Base-by-base conservation (phyloP, 2,113 vertebrate genomes). In the Podarcis muralis region DNA sequence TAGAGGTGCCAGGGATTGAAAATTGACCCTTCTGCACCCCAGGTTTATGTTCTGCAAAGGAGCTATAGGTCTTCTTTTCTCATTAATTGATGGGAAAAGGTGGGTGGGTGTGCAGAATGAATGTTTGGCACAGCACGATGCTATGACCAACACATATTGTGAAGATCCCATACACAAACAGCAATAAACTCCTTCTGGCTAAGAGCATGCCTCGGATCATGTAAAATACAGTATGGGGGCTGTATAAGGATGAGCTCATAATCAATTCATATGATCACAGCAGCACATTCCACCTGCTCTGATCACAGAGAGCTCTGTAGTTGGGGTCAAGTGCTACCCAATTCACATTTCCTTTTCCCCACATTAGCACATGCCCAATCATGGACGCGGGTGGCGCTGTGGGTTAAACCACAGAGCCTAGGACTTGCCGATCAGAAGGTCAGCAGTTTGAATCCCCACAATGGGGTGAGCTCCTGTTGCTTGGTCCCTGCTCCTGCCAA, bases 391-490 rank as follows among this genome's bases (percentile, higher is more conserved):
- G 43, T 43, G 43, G 43, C 6, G 43, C 43, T 43, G 43, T 43
- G 43, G 43, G 43, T 43, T 43, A 43, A 43, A 43, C 43, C 43
- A 43, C 43, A 43, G 43, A 43, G 43, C 43, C 43, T 43, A 8
- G 43, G 43, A 43, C 43, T 43, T 43, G 43, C 43, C 43, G 43
- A 43, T 43, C 43, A 43, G 43, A 43, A 43, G 6, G 43, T 43
- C 6, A 0, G 43, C 6, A 0, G 43, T 43, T 43, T 1, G 6
- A 43, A 43, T 43, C 43, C 43, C 43, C 0, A 1, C 1, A 1
- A 43, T 1, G 7, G 43, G 43, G 6, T 43, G 43, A 43, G 43
- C 43, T 43, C 6, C 43, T 1, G 6, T 43, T 43, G 43, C 43
- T 43, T 1, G 0, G 43, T 43, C 43, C 43, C 43, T 43, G 43